Evolutionary conservation across 1,140 invertebrate species (phyloP), one percentile per base, ranked within the genome.

Genomic region (Choristoneura fumiferana): DNA sequence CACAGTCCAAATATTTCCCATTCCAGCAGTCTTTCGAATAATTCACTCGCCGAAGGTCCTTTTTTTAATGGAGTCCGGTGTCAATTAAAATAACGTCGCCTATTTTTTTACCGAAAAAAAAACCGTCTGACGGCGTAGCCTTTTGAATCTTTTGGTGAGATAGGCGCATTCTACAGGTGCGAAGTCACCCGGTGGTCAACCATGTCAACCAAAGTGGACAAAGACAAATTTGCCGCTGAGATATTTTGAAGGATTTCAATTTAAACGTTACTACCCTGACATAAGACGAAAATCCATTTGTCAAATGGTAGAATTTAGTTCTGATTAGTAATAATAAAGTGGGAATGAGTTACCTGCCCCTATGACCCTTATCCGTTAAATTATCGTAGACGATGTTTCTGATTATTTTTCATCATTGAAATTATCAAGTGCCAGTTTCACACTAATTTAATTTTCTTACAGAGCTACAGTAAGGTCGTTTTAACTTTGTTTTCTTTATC

Each of bases 121-220:
- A 81, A 82, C 63, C 67, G 71, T 74, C 54, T 62, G 66, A 73
- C 64, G 68, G 67, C 54, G 61, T 62, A 65, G 52, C 58, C 74
- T 78, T 85, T 86, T 84, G 81, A 84, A 86, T 86, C 83, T 84
- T 70, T 67, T 60, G 70, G 53, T 57, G 72, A 66, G 84, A 84
- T 88, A 84, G 74, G 73, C 57, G 61, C 77, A 82, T 84, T 84
- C 79, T 83, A 84, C 81, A 87, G 83, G 81, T 87, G 84, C 78
- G 68, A 71, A 71, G 76, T 76, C 60, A 65, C 68, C 67, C 60
- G 84, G 84, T 84, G 84, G 84, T 62, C 80, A 67, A 53, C 36
- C 67, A 67, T 60, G 69, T 87, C 79, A 84, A 77, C 63, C 45
- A 39, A 45, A 62, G 18, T 17, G 40, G n/a, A 14, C 3, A 45